Evolutionary conservation across 2,888 invertebrate genomes (phyloP).

Genomic region (Pyrrhia umbra): DNA sequence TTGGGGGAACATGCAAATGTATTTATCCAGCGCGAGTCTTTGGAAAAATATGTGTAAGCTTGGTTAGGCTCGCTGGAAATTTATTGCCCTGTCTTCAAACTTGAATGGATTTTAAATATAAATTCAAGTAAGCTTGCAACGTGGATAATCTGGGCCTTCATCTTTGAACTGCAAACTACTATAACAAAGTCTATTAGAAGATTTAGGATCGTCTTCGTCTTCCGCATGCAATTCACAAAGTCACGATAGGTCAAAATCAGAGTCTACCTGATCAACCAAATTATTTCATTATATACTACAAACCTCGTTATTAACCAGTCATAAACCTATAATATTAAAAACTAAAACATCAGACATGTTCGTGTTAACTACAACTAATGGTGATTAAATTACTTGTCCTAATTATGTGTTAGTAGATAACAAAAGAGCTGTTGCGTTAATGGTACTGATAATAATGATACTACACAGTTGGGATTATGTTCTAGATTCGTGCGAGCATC

Average conservation of each 20-base stretch:
- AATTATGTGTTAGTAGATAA: conserved; percentile 66
- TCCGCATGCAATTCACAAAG: conserved; percentile 13
- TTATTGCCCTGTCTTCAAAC: conserved; percentile 44
- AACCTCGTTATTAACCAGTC: conserved; percentile 3
- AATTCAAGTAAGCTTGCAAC: conserved; percentile 29
- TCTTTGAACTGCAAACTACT: conserved; percentile 36
- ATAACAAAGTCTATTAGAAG: conserved; percentile 23
- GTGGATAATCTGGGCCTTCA: conserved; percentile 17
- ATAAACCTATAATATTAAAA: conserved; percentile 43
- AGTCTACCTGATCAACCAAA: neutral
- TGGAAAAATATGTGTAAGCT: conserved; percentile 53
- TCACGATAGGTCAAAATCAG: conserved; percentile 21
- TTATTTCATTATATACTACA: neutral
- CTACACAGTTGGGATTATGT: conserved; percentile 54
- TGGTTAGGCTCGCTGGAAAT: conserved; percentile 25
- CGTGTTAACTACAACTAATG: conserved; percentile 63
- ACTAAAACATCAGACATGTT: conserved; percentile 58
- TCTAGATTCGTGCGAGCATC: conserved; percentile 38
- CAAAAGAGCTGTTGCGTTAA: conserved; percentile 63
- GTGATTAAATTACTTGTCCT: conserved; percentile 65
- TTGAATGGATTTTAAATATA: conserved; percentile 42
- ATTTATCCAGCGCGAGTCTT: conserved; percentile 46
- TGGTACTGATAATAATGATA: conserved; percentile 59
- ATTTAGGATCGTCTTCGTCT: conserved; percentile 5
- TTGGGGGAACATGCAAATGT: conserved; percentile 52